Conservation (phyloP, 2,797 vertebrate genomes). For the Mus spretus region DNA sequence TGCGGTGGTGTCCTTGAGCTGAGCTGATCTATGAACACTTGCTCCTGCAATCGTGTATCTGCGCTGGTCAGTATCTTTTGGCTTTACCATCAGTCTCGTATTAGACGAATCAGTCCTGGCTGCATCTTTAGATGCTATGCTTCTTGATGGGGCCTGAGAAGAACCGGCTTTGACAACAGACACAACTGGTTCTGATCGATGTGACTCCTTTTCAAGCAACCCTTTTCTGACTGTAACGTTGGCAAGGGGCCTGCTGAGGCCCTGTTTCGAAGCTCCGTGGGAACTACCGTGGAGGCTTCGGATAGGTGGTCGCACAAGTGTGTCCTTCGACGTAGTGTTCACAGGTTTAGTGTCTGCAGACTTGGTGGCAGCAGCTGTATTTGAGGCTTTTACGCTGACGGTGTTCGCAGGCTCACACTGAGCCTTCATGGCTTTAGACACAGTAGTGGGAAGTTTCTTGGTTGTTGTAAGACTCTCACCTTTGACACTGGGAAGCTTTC, state of each 20-base stretch:
- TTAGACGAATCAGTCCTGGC: constrained; percentile 42
- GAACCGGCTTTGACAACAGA: constrained; percentile 16
- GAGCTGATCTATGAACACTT: constrained; percentile 52
- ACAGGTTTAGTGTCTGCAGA: constrained; percentile 53
- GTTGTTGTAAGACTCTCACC: constrained; percentile 67
- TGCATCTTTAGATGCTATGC: constrained; percentile 46
- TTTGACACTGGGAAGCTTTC: constrained; percentile 88
- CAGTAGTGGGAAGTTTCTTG: constrained; percentile 65
- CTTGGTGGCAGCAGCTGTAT: constrained; percentile 54
- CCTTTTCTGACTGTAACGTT: constrained; percentile 66
- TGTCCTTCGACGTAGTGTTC: constrained; percentile 56
- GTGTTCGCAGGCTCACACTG: not conserved
- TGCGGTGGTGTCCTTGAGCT: constrained; percentile 88
- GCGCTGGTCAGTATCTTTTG: constrained; percentile 67
- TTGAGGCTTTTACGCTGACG: not conserved
- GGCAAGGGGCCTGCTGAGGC: constrained; percentile 16
- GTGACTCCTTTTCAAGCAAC: constrained; percentile 20
- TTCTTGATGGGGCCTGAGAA: constrained; percentile 16
- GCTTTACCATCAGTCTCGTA: constrained; percentile 72
- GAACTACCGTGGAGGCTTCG: constrained; percentile 8
- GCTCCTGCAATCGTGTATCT: constrained; percentile 77
- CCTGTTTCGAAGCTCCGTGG: constrained; percentile 66
- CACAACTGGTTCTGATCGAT: not conserved
- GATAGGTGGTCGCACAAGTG: constrained; percentile 73
- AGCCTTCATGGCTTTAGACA: not conserved